Base-by-base conservation (phyloP, 2,797 vertebrate genomes). In the Potorous gilbertii region DNA sequence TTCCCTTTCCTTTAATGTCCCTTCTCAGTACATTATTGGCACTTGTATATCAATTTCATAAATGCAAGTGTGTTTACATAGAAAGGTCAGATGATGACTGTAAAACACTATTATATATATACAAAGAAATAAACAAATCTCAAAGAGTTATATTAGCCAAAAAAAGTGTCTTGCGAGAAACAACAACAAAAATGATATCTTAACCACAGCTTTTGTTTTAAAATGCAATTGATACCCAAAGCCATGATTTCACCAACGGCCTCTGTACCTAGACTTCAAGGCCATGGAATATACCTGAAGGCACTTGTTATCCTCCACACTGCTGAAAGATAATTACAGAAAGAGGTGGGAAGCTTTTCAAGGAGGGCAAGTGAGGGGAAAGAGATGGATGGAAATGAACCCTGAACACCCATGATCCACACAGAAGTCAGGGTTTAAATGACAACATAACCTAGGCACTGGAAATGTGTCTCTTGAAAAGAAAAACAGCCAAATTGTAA, bases 291-390 rank as follows among this genome's bases (percentile, higher is more conserved):
- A 97, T 97, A 97, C 98, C 99, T 99, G 99, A 99, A 99, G 99
- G 99, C 99, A 99, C 99, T 99, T 99, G 98, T 99, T 99, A 97
- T 98, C 96, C 98, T 98, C 99, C 98, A 98, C 95, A 97, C 96
- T 97, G 98, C 99, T 98, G 98, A 98, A 98, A 96, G 97, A 98
- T 98, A 96, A 98, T 97, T 97, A 97, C 97, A 97, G 97, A 92
- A 97, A 93, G 91, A 97, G 93, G 95, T 97, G 97, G 97, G 95
- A 96, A 97, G 96, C 96, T 97, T 90, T 92, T 54, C 1, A 93
- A 97, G 96, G 94, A 91, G 94, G 96, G 97, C 94, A 92, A 6
- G 95, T 97, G 97, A 96, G 96, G 97, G 96, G 96, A 97, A 97
- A 96, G 97, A 98, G 97, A 98, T 27, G 93, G 97, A 95, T 98